Conservation (phyloP, 1,140 invertebrate species). For the Papilio polytes region DNA sequence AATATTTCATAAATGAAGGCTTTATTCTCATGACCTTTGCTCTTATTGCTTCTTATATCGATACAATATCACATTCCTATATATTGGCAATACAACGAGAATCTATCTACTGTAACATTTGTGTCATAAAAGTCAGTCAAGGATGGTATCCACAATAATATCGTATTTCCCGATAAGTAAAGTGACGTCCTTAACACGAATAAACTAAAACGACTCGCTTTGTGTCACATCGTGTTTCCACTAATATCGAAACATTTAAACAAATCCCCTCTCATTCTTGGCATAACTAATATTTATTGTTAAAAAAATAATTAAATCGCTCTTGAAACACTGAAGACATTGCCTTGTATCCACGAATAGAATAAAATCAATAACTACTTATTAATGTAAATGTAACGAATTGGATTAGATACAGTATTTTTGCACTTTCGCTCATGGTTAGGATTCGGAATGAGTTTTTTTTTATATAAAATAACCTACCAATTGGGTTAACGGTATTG, state of each 20-base stretch:
- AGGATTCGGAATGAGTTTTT: conserved; percentile 25
- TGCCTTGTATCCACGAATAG: neutral
- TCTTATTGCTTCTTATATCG: neutral
- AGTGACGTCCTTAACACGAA: neutral
- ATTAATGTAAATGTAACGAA: conserved; percentile 23
- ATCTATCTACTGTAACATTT: conserved; percentile 19
- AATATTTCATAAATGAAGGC: conserved; percentile 16
- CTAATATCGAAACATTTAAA: neutral
- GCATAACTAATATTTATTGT: too few species aligned
- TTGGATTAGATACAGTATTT: conserved; percentile 4
- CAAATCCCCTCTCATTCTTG: too few species aligned
- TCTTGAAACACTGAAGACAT: neutral
- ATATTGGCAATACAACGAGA: conserved; percentile 7
- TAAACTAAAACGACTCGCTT: neutral
- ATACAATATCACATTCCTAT: conserved; percentile 22
- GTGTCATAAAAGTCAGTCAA: conserved; percentile 11
- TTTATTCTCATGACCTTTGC: conserved; percentile 17
- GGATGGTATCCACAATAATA: neutral
- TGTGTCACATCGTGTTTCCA: neutral
- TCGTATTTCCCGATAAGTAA: neutral
- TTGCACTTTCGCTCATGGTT: conserved; percentile 26
- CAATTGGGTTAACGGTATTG: conserved; percentile 21
- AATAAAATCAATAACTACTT: neutral
- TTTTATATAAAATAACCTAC: conserved; percentile 1
- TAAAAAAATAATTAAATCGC: too few species aligned